Evolutionary conservation across 1,140 invertebrate species (phyloP).

Genomic region (Drosophila triauraria): DNA sequence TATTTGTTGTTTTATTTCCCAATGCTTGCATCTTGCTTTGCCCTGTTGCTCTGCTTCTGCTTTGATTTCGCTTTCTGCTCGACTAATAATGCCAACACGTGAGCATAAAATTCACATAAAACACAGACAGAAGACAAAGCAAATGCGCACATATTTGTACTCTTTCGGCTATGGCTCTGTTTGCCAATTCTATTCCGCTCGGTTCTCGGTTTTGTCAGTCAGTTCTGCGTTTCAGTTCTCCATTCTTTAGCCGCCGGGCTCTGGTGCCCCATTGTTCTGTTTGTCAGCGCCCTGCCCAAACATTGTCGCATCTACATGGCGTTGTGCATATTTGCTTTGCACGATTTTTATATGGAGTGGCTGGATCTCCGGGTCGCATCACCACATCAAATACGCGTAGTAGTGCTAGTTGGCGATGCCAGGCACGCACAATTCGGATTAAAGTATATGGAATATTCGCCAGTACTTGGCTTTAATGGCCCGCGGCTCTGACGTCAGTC

Average conservation of each 20-base stretch:
- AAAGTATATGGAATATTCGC: slow-evolving; percentile 47
- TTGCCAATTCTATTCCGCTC: slow-evolving; percentile 50
- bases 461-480: slow-evolving; percentile 45
- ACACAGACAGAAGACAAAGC: slow-evolving; percentile 44
- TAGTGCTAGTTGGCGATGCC: slow-evolving; percentile 22
- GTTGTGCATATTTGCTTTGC: slow-evolving; percentile 65
- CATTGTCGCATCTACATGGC: slow-evolving; percentile 53
- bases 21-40: slow-evolving; percentile 11
- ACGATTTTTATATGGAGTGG: slow-evolving; percentile 44
- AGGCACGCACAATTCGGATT: slow-evolving; percentile 55
- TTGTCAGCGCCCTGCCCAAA: slow-evolving; percentile 62
- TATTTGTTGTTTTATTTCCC: background rate
- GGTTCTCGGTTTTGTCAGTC: background rate
- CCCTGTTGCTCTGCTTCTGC: slow-evolving; percentile 2
- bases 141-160: slow-evolving; percentile 66
- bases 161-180: slow-evolving; percentile 58
- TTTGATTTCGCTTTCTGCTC: slow-evolving; percentile 19
- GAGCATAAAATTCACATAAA: slow-evolving; percentile 76
- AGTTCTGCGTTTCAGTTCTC: slow-evolving; percentile 5
- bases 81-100: slow-evolving; percentile 62
- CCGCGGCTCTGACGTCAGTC: slow-evolving; percentile 34
- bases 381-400: slow-evolving; percentile 6
- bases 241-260: slow-evolving; percentile 13
- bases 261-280: slow-evolving; percentile 7
- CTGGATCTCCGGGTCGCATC: slow-evolving; percentile 13